Evolutionary conservation across 2,113 vertebrate species (phyloP).

Genomic region (Rafetus swinhoei): DNA sequence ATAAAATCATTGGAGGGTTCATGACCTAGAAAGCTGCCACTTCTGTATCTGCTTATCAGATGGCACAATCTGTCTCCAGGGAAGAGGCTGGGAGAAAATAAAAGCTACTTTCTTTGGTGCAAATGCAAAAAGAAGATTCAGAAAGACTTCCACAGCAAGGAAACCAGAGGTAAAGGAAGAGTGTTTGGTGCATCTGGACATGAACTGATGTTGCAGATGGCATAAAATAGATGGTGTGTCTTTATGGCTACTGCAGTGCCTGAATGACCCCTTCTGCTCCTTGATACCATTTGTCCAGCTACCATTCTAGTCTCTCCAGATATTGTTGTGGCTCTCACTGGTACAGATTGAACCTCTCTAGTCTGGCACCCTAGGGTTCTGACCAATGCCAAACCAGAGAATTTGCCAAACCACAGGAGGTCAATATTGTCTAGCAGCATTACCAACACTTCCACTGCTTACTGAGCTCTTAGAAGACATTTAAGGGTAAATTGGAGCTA

Average conservation of each 20-base stretch:
- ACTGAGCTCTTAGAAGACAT: no score
- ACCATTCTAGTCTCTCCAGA: neutral
- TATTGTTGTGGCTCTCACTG: accelerated
- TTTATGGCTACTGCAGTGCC: accelerated
- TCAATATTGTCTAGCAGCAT: no score
- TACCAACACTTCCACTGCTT: no score
- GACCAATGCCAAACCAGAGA: no score
- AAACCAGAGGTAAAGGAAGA: neutral
- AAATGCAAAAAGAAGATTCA: neutral
- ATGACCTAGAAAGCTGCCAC: no score
- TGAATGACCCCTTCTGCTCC: neutral
- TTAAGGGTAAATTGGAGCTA: no score
- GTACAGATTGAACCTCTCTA: no score
- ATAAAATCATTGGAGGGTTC: no score
- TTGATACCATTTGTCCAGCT: neutral
- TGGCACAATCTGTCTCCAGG: accelerated
- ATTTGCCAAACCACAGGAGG: no score
- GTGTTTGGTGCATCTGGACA: neutral
- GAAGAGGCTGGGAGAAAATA: neutral
- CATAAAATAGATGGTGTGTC: neutral
- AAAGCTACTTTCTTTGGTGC: neutral
- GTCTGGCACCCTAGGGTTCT: no score
- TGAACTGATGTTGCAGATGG: neutral
- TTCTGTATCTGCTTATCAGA: neutral
- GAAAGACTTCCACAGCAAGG: neutral